Evolutionary conservation across 2,113 vertebrate genomes (phyloP), one percentile per base, ranked within the genome.

Genomic region (Dipodomys merriami): DNA sequence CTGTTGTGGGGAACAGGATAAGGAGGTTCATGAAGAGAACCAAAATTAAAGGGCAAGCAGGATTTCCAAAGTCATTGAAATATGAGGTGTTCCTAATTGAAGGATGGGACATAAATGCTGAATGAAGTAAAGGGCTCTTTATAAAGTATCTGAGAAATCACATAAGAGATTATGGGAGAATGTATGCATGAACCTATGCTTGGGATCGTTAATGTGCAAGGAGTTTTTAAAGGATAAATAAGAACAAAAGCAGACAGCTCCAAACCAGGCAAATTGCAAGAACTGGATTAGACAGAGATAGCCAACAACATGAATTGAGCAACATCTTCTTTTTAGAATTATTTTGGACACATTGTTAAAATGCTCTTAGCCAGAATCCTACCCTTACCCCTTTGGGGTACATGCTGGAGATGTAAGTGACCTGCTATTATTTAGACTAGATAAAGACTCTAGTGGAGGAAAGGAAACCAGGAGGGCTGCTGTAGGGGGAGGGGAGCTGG

Each of bases 141-240:
- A 12, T 27, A 78, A 84, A 73, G 68, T 0, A 78, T 27, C 22
- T 0, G 19, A 78, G 57, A 72, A 72, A 53, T 49, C 57, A 44
- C 20, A 18, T 5, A 2, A 1, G 12, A n/a, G 18, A 8, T n/a
- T n/a, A 29, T 2, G 62, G 20, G 86, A 13, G 13, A 27, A 18
- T 29, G 27, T 1, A 4, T 8, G 5, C 11, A 16, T 7, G 8
- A 77, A 23, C 4, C 0, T 2, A 22, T 2, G 2, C 49, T 60
- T 33, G 44, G 79, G 72, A 60, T 1, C 2, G 2, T 25, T 10
- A 46, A 39, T 0, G 10, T 62, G 15, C 2, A 27, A 64, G 64
- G 77, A 57, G 27, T 46, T 57, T 71, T 78, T 15, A 81, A 91
- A 92, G 77, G 12, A 22, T 7, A 2, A 9, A 13, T 5, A 27